Evolutionary conservation across 2,888 invertebrate species (phyloP), one percentile per base, ranked within the genome.

Genomic region (Rhyacophila evoluta): DNA sequence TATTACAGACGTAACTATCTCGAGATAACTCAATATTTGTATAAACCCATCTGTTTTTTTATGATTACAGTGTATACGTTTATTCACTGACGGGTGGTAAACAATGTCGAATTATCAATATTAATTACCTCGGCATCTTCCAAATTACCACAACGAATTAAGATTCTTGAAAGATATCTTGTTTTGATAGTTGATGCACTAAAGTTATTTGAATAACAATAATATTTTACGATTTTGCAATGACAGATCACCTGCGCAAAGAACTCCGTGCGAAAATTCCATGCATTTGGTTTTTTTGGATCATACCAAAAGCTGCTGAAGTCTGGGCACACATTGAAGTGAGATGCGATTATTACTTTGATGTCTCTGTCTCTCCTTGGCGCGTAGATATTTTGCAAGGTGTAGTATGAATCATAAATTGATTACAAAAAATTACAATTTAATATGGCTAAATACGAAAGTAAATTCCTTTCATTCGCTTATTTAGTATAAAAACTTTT

Each of bases 331-430:
- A 33, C 29, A 4, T 33, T 19, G 8, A 4, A 55, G 25, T 25
- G 55, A 55, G 25, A 55, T 19, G 25, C 55, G 25, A 55, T 25
- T 55, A 55, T 55, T 55, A 55, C 55, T 55, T 55, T 55, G 55
- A 55, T 55, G 55, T 55, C 55, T 55, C 55, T 55, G 10, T 55
- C 55, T 55, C 25, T 55, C 55, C 25, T 55, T 25, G n/a, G n/a
- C n/a, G n/a, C n/a, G n/a, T n/a, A n/a, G n/a, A 33, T 33, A 19
- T 6, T 55, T 39, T 1, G 2, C 10, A 55, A 55, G 55, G 55
- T 55, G 19, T 19, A 41, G n/a, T n/a, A n/a, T n/a, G n/a, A n/a
- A n/a, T n/a, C n/a, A n/a, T n/a, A n/a, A n/a, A n/a, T n/a, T n/a
- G n/a, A n/a, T n/a, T n/a, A n/a, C n/a, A n/a, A n/a, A n/a, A n/a